phyloP scores from a whole-genome alignment of 2,888 invertebrate species.

The Drosophila koepferae region DNA sequence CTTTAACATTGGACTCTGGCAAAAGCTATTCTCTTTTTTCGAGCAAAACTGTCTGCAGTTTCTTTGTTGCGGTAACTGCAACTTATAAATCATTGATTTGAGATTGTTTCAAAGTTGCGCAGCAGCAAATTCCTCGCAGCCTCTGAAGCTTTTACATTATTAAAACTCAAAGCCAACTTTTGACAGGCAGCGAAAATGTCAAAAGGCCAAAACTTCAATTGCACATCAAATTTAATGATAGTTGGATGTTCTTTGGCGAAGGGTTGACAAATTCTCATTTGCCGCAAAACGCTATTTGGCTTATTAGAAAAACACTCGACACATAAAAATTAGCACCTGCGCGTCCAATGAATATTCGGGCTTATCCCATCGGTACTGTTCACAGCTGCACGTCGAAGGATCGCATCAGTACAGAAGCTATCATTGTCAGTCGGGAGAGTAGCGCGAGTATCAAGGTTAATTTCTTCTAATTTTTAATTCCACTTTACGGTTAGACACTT shows the following conservation, averaged over 20 bases:
- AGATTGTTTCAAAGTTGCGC: not conserved
- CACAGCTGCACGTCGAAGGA: slow-evolving; percentile 12
- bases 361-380: slow-evolving; percentile 23
- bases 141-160: slow-evolving; percentile 3
- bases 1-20: not conserved
- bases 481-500: slow-evolving; percentile 27
- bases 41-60: not conserved
- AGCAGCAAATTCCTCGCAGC: not conserved
- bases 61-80: not conserved
- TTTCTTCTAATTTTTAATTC: not conserved
- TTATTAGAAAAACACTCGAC: slow-evolving; percentile 32
- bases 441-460: not conserved
- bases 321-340: slow-evolving; percentile 43
- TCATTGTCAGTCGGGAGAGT: slow-evolving; percentile 22
- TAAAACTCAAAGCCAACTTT: slow-evolving; percentile 24
- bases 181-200: slow-evolving; percentile 22
- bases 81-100: slow-evolving; percentile 1
- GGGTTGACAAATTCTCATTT: slow-evolving; percentile 15
- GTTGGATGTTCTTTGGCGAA: slow-evolving; percentile 4
- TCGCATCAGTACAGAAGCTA: slow-evolving; percentile 20
- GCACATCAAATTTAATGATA: slow-evolving; percentile 64
- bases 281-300: slow-evolving; percentile 17
- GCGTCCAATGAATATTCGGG: slow-evolving; percentile 6
- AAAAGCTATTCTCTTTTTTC: not conserved
- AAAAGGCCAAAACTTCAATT: slow-evolving; percentile 50